Conservation (phyloP, 2,113 vertebrate species). For the Cathartes aura region DNA sequence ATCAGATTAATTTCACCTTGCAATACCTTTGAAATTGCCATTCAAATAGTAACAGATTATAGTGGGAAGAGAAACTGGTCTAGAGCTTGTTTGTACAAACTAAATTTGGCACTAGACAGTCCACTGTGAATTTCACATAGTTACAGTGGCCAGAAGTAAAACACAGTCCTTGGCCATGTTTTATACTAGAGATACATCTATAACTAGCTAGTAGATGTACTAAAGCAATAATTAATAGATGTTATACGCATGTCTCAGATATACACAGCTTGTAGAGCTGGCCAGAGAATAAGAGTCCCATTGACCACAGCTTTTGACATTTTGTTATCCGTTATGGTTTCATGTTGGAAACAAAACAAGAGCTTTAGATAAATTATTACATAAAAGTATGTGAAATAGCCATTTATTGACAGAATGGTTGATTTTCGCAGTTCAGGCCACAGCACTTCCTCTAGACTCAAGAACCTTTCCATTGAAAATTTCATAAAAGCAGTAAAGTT, state of each 20-base stretch:
- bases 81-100: background rate
- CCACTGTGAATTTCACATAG: background rate
- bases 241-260: background rate
- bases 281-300: background rate
- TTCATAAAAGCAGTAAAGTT: background rate
- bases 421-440: background rate
- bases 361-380: background rate
- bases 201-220: background rate
- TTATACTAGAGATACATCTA: background rate
- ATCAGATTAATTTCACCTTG: background rate
- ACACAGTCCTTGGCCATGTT: background rate
- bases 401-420: background rate
- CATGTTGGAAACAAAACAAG: background rate
- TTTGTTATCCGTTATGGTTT: background rate
- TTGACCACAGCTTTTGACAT: background rate
- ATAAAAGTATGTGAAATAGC: background rate
- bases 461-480: background rate
- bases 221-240: background rate
- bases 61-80: background rate
- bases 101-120: background rate
- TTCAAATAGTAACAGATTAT: background rate
- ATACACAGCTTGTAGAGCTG: background rate
- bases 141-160: background rate
- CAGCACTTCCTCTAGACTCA: background rate
- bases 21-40: background rate